Base-by-base conservation (phyloP, 2,888 invertebrate species). In the Platypus cylindrus region DNA sequence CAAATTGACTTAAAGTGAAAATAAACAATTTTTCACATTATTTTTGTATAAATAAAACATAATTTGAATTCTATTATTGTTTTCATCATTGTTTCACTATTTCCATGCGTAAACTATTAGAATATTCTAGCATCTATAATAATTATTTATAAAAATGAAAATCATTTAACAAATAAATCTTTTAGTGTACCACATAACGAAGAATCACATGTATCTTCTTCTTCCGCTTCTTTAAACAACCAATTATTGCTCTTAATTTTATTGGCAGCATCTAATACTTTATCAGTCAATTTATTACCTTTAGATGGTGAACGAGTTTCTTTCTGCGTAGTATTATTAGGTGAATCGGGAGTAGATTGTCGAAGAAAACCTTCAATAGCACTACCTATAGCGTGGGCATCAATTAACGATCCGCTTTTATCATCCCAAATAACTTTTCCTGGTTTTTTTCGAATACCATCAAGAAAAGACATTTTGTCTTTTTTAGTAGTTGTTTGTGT, bases 351-450 rank as follows among this genome's bases (percentile, higher is more conserved):
- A 44, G 65, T 69, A 46, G 66, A 69, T 62, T 69, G 74, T 53
- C 70, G 72, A 22, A 86, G 64, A 53, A 84, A 85, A 17, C 80
- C 85, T 62, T 86, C 85, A 45, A 86, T 85, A 17, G 85, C 86
- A 53, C 75, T 83, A 15, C 86, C 86, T 20, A 86, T 65, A 0
- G 81, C 75, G 51, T 81, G 78, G 2, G 85, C 79, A 54, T 86
- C 85, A 3, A 81, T 78, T 23, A 83, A 72, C 1, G 85, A 79
- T 4, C 80, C 80, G 25, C 79, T 76, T n/a, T 70, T 70, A 31
- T 73, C 75, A 49, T 82, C 83, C 80, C 80, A 80, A 2, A 80
- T 62, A 15, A 80, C 78, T 38, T 75, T 76, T 25, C 50, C 38
- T 48, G 52, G 50, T 25, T 58, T 59, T 26, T 50, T 52, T 36